Evolutionary conservation across 2,797 vertebrate species (phyloP).

Genomic region (Pogonophryne albipinna): DNA sequence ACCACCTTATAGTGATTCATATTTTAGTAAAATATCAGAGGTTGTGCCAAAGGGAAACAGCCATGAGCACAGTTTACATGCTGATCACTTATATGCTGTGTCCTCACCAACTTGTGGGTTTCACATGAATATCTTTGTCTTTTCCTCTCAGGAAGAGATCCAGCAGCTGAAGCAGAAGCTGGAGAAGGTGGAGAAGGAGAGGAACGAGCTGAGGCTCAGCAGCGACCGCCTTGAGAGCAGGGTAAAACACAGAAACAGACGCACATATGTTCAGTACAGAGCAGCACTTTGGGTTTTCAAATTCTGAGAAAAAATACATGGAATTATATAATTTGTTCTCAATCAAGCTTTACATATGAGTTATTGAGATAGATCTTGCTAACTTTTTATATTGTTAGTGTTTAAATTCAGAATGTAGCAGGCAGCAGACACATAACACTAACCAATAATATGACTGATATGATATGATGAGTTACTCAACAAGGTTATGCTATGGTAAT

Average conservation of each 20-base stretch:
- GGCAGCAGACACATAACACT: too few species aligned
- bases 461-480: too few species aligned
- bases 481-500: too few species aligned
- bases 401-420: too few species aligned
- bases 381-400: too few species aligned
- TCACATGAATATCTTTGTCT: not conserved
- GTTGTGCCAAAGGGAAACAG: not conserved
- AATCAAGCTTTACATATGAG: too few species aligned
- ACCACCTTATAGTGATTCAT: not conserved
- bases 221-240: conserved; percentile 94
- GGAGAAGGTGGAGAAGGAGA: conserved; percentile 96
- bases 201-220: conserved; percentile 94
- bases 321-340: too few species aligned
- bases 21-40: not conserved
- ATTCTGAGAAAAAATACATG: not conserved
- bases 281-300: too few species aligned
- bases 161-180: conserved; percentile 92
- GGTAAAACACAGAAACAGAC: conserved; percentile 75
- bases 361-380: too few species aligned
- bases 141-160: conserved; percentile 91
- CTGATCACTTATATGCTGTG: conserved; percentile 13
- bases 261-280: not conserved
- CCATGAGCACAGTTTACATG: not conserved
- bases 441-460: too few species aligned
- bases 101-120: not conserved